Conservation (phyloP, 1,140 invertebrate species). For the Dolichoris vasculosae region DNA sequence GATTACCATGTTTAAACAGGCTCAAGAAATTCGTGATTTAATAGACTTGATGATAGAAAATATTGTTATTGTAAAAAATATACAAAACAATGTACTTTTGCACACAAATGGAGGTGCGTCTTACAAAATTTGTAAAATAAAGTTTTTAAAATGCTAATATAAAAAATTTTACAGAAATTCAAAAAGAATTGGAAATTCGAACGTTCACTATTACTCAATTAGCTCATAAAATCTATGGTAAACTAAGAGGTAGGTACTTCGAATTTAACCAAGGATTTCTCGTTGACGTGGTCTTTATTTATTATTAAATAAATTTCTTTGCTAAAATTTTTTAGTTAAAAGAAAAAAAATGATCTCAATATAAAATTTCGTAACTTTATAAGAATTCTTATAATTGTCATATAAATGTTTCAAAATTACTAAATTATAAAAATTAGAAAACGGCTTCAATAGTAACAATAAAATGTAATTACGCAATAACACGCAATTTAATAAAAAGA, state of each 20-base stretch:
- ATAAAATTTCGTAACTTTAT: neutral
- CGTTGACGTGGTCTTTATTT: neutral
- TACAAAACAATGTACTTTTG: conserved; percentile 77
- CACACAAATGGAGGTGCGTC: conserved; percentile 75
- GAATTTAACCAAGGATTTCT: neutral
- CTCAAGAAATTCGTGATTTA: conserved; percentile 73
- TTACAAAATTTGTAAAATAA: conserved; percentile 18
- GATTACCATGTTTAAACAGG: conserved; percentile 64
- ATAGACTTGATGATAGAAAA: conserved; percentile 74
- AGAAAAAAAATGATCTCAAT: neutral
- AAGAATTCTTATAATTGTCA: conserved; percentile 5
- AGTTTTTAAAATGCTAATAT: conserved; percentile 26
- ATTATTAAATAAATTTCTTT: conserved; percentile 12
- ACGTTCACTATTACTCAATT: conserved; percentile 68
- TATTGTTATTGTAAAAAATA: conserved; percentile 73
- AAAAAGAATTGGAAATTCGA: conserved; percentile 75
- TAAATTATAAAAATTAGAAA: conserved; percentile 25
- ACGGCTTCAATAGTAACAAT: neutral
- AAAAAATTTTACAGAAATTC: conserved; percentile 72
- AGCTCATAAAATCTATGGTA: conserved; percentile 63
- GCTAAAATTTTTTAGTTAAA: neutral
- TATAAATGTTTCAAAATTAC: conserved; percentile 4
- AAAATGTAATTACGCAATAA: neutral
- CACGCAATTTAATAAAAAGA: neutral
- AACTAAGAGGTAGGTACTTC: conserved; percentile 66